Evolutionary conservation across 1,140 invertebrate species (phyloP), one percentile per base, ranked within the genome.

Genomic region (Triops longicaudatus): DNA sequence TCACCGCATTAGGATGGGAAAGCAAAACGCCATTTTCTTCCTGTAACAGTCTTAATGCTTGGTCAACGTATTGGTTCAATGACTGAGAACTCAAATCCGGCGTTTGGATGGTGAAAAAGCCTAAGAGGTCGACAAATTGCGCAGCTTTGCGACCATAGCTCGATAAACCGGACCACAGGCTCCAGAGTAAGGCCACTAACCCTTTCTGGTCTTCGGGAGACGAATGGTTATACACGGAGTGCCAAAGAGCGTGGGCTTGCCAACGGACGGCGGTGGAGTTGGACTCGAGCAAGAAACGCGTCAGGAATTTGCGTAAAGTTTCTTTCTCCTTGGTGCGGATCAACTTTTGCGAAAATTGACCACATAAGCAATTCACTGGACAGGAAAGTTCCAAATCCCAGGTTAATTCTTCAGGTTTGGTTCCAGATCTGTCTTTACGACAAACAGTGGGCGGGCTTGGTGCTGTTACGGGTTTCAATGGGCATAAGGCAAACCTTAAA

Each of bases 101-200:
- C 9, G 86, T 95, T 83, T 94, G 95, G 0, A 97, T 86, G 0
- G 93, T 93, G 82, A 97, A 94, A 84, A 95, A 98, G 0, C 96
- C 97, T 0, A 98, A 87, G 0, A 99, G 86, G 84, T 99, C 97
- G 0, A 98, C 96, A 86, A 98, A 98, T 84, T 98, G 97, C 0
- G 94, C 91, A 2, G 96, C 95, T 84, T 98, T 95, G 0, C 93
- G 87, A 1, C 97, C 97, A 83, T 96, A 98, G 74, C 91, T 89
- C 0, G 95, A 94, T 42, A 98, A 86, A 72, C 93, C 86, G 1
- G 93, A 93, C 96, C 97, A 98, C 41, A 98, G 84, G 71, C 88
- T 89, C 96, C 96, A 98, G 80, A 98, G 85, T 5, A 96, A 85
- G 75, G 93, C 91, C 0, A 98, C 85, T 22, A 98, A 82, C 14